Evolutionary conservation across 2,113 vertebrate species (phyloP).

Genomic region (Sporophila hypoxantha): DNA sequence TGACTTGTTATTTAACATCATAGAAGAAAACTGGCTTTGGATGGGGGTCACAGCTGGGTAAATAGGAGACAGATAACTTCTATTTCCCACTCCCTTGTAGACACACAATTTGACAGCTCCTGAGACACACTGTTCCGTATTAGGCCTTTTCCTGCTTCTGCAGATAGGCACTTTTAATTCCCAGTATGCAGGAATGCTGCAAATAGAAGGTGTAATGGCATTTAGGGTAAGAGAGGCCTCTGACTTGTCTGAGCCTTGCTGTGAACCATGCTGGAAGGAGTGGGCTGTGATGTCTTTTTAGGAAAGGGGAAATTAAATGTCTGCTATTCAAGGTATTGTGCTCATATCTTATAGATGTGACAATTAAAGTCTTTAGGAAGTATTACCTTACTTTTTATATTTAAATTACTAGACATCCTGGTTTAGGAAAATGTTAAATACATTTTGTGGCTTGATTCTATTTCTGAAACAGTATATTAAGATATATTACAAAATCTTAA

Average conservation of each 20-base stretch:
- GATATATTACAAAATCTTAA: background rate
- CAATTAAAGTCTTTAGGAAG: background rate
- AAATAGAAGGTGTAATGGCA: background rate
- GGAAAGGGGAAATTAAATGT: background rate
- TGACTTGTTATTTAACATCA: background rate
- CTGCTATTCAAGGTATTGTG: background rate
- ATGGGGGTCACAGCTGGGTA: background rate
- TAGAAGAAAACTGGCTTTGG: background rate
- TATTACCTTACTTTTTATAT: background rate
- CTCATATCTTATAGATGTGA: background rate
- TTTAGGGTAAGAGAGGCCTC: background rate
- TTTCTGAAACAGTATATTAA: background rate
- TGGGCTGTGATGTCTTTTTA: background rate
- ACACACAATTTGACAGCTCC: background rate
- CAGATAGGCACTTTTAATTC: background rate
- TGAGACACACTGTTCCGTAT: background rate
- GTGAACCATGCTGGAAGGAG: background rate
- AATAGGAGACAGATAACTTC: background rate
- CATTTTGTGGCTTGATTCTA: background rate
- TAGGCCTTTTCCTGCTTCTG: background rate
- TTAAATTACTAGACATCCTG: background rate
- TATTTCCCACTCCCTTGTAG: background rate
- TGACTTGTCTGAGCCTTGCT: background rate
- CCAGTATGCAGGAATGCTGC: background rate
- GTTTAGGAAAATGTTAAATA: background rate